A percentile compares a stretch with the other conserved stretches of the same genome.
Evolutionary conservation across 2,888 invertebrate genomes (phyloP).

Genomic region (Acronicta psi): DNA sequence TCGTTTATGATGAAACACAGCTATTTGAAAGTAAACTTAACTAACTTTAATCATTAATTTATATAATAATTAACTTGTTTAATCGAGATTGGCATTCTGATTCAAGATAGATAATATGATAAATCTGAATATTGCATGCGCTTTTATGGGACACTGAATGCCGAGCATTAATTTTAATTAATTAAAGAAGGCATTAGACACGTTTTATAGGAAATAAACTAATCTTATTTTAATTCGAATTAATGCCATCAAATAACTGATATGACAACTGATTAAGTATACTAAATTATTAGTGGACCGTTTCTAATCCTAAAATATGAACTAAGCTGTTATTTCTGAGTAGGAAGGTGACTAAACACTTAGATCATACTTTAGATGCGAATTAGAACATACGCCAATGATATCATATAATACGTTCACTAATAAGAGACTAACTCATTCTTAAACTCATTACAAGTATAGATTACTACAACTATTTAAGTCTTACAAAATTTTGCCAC

Average conservation of each 20-base stretch:
- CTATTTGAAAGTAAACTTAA: constrained; percentile 25
- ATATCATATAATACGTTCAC: neutral
- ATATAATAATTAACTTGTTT: constrained; percentile 39
- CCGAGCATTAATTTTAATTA: constrained; percentile 24
- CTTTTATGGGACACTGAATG: constrained; percentile 36
- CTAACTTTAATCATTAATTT: constrained; percentile 38
- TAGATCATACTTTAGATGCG: neutral
- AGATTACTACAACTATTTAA: too few relatives aligned
- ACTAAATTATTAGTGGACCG: neutral
- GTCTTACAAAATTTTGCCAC: too few relatives aligned
- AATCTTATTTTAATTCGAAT: constrained; percentile 6
- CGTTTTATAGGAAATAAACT: constrained; percentile 9
- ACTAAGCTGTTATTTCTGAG: neutral
- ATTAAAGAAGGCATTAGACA: constrained; percentile 8
- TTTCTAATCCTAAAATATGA: neutral
- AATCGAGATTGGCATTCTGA: constrained; percentile 38
- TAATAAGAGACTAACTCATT: too few relatives aligned
- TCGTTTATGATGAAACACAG: constrained; percentile 11
- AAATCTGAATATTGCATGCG: constrained; percentile 36
- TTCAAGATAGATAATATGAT: constrained; percentile 38
- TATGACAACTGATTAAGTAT: neutral
- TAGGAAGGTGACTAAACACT: neutral
- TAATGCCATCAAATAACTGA: neutral
- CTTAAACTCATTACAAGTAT: too few relatives aligned
- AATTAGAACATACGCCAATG: neutral